A percentile compares a stretch with the other conserved stretches of the same genome.
These are phyloP conservation scores for Diplosoma virens DNA, from an alignment of 23 tunicate genomes.

Conservation along the genomic window DNA sequence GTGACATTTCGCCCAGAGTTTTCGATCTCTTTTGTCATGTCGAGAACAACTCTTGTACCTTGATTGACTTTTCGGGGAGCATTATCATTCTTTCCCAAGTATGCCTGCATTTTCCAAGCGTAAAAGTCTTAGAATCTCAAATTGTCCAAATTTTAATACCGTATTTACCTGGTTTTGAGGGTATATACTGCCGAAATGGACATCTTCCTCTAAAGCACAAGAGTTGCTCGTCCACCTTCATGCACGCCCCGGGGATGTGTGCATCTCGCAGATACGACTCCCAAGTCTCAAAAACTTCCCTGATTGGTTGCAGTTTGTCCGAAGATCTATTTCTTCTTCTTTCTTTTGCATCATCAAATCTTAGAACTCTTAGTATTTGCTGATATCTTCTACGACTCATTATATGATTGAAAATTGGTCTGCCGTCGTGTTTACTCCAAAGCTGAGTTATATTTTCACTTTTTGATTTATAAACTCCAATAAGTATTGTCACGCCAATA, in stretches of 20 bases:
- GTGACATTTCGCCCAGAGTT: slow-evolving; percentile 24
- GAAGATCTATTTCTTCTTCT: slow-evolving; percentile 29
- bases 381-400: slow-evolving; percentile 24
- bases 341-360: slow-evolving; percentile 28
- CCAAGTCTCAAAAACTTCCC: slow-evolving; percentile 25
- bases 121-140: slow-evolving; percentile 22
- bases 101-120: slow-evolving; percentile 34
- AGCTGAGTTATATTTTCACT: slow-evolving; percentile 30
- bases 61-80: slow-evolving; percentile 28
- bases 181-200: slow-evolving; percentile 27
- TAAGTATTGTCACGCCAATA: slow-evolving; percentile 23
- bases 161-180: slow-evolving; percentile 23
- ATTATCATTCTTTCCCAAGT: slow-evolving; percentile 5
- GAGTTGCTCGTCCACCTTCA: slow-evolving; percentile 22
- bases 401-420: slow-evolving; percentile 25
- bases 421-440: slow-evolving; percentile 31
- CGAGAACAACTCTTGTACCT: slow-evolving; percentile 25
- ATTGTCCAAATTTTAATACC: slow-evolving; percentile 41
- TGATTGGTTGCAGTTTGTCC: slow-evolving; percentile 33
- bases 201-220: slow-evolving; percentile 35
- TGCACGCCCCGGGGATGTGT: slow-evolving; percentile 19
- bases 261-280: slow-evolving; percentile 28
- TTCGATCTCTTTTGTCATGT: slow-evolving; percentile 23
- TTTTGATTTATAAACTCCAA: slow-evolving; percentile 21
- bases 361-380: slow-evolving; percentile 27